A percentile compares a stretch with the other conserved stretches of the same genome.
Evolutionary conservation across 2,797 vertebrate genomes (phyloP).

Genomic region (Kryptolebias ocellatus): DNA sequence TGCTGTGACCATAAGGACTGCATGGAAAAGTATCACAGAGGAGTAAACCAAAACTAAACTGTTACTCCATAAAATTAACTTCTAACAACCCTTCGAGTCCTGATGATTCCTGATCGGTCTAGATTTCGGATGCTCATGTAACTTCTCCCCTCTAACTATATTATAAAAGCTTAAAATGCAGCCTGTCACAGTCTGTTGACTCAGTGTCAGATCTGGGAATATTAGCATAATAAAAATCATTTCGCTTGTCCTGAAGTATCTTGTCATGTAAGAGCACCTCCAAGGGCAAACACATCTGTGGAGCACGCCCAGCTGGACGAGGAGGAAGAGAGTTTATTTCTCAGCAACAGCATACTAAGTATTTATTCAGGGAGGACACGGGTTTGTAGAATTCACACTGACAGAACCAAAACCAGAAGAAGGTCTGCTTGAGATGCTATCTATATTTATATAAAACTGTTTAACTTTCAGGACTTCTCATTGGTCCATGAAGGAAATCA

Average conservation of each 20-base stretch:
- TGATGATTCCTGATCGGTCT: background rate
- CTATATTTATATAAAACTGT: conserved; percentile 12
- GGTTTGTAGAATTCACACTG: background rate
- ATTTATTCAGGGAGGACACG: conserved; percentile 56
- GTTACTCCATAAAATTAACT: background rate
- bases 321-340: conserved; percentile 3
- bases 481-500: background rate
- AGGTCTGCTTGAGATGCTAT: background rate
- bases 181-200: background rate
- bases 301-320: conserved; percentile 30
- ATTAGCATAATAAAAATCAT: background rate
- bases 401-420: background rate
- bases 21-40: too few species aligned
- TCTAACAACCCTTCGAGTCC: background rate
- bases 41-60: background rate
- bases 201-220: background rate
- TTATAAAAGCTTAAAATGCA: background rate
- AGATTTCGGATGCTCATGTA: background rate
- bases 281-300: conserved; percentile 60
- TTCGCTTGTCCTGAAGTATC: conserved; percentile 9
- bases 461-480: conserved; percentile 3
- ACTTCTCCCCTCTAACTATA: background rate
- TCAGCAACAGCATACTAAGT: conserved; percentile 3
- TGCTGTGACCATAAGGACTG: background rate
- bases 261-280: conserved; percentile 42